Evolutionary conservation across 2,888 invertebrate species (phyloP).

Genomic region (Isotomurus palustris): DNA sequence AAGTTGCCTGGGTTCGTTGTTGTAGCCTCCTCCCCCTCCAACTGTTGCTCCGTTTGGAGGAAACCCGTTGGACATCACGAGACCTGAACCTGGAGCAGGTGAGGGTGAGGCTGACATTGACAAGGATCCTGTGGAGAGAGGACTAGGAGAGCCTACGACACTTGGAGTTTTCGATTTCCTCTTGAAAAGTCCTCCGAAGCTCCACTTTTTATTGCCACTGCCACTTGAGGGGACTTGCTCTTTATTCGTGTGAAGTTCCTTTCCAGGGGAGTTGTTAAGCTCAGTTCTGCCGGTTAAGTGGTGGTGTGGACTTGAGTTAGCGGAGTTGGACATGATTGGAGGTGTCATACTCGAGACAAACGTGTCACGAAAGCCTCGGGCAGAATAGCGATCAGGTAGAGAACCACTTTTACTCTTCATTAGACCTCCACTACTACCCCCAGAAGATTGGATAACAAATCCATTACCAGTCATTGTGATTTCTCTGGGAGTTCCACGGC

Average conservation of each 20-base stretch:
- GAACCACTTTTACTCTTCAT: constrained; percentile 41
- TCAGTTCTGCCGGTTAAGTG: constrained; percentile 14
- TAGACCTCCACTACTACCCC: constrained; percentile 17
- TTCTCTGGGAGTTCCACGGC: neutral
- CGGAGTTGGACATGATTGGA: constrained; percentile 15
- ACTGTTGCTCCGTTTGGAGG: neutral
- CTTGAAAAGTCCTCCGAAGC: constrained; percentile 71
- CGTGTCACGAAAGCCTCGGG: constrained; percentile 37
- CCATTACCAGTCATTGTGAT: constrained; percentile 22
- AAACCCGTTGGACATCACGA: neutral
- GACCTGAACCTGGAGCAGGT: neutral
- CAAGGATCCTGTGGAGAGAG: constrained; percentile 6
- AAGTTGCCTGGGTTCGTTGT: neutral
- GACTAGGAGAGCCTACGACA: constrained; percentile 10
- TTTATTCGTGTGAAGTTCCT: neutral
- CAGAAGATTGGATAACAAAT: constrained; percentile 20
- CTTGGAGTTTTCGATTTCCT: constrained; percentile 48
- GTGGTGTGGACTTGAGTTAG: constrained; percentile 33
- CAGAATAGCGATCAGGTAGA: constrained; percentile 29
- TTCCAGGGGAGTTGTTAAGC: neutral
- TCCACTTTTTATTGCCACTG: constrained; percentile 63
- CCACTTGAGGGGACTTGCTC: neutral
- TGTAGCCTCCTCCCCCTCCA: too few relatives aligned
- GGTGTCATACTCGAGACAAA: constrained; percentile 36
- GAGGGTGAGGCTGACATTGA: constrained; percentile 17